Evolutionary conservation across 1,140 invertebrate species (phyloP).

Genomic region (Listronotus oregonensis): DNA sequence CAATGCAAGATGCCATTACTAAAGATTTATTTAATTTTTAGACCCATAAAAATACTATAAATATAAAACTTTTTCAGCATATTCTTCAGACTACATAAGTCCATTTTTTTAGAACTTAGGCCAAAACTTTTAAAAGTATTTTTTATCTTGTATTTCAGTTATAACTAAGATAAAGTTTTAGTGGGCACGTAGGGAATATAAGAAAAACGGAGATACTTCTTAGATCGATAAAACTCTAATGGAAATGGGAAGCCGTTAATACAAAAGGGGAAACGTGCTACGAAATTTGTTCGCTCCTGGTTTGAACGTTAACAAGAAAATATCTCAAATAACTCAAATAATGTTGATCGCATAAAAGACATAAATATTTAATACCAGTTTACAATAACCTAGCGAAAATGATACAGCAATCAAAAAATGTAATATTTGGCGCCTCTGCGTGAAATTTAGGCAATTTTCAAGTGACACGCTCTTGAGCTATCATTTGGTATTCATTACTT

Average conservation of each 20-base stretch:
- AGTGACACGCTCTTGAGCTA: constrained; percentile 20
- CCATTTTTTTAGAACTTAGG: neutral
- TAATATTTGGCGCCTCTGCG: neutral
- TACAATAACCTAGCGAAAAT: constrained; percentile 16
- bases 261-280: constrained; percentile 31
- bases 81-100: too few species aligned
- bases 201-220: constrained; percentile 31
- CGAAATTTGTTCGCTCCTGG: constrained; percentile 22
- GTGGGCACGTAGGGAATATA: constrained; percentile 31
- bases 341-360: constrained; percentile 7
- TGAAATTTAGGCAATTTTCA: constrained; percentile 14
- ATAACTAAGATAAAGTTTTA: constrained; percentile 18
- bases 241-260: constrained; percentile 36
- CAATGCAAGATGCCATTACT: too few species aligned
- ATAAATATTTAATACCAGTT: constrained; percentile 32
- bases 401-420: neutral
- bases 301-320: constrained; percentile 36
- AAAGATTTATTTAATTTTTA: too few species aligned
- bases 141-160: constrained; percentile 23
- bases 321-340: constrained; percentile 27
- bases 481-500: constrained; percentile 33
- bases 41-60: too few species aligned
- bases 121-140: constrained; percentile 6
- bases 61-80: too few species aligned
- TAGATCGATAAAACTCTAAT: constrained; percentile 33